Base-by-base conservation (phyloP, 2,113 vertebrate species). In the Donacobius atricapilla region DNA sequence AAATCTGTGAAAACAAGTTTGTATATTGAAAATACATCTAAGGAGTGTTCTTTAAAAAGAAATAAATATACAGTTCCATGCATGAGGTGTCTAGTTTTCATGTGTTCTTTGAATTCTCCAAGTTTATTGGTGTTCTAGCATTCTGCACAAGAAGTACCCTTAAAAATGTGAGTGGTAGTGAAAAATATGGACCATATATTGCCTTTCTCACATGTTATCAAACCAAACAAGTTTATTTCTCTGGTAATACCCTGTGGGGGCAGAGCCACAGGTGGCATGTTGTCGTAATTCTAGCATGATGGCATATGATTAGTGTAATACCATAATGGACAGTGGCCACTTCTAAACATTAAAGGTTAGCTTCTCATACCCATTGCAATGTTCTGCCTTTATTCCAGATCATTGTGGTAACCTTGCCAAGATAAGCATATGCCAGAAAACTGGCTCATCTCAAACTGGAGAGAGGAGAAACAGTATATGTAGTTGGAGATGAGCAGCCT, bases 41-140 rank as follows among this genome's bases (percentile, higher is more conserved):
- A 98, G 98, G 98, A 98, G 98, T 98, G 98, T 98, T 98, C 98
- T 98, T 98, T 98, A 97, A 98, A 98, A 98, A 97, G 97, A 98
- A 98, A 98, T 98, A 98, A 98, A 98, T 97, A 98, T 97, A 98
- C 97, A 97, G 93, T 98, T 97, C 98, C 96, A 96, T 98, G 97
- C 95, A 96, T n/a, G 95, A 97, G 97, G 96, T 97, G 97, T 98
- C 96, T 96, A 98, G 92, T 98, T 97, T 96, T 96, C 95, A 97
- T 97, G 97, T 98, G 94, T 97, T 98, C 69, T 94, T 97, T 96
- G 85, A 72, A 78, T 84, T 96, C 95, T 68, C 83, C 69, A 68
- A 17, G 82, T 95, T 91, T 79, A 16, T 75, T 96, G 82, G 61
- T 21, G 6, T 89, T 93, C 64, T n/a, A 53, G 19, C 37, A 35